A percentile compares a stretch with the other conserved stretches of the same genome.
Conservation (phyloP, 2,888 invertebrate genomes). For the Trileptium ribeirensis region DNA sequence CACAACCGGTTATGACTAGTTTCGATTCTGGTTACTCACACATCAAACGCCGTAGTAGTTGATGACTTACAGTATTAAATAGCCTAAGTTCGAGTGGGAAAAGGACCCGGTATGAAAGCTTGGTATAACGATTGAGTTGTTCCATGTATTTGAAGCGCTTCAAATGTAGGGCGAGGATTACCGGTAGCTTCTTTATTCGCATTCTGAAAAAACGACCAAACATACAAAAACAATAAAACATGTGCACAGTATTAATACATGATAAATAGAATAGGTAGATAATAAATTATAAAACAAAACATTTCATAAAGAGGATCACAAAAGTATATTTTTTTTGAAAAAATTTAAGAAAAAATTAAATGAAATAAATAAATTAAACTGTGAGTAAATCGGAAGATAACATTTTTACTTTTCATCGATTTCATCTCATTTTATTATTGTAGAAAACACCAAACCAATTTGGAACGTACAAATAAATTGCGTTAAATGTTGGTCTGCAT, state of each 20-base stretch:
- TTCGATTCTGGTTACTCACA: too few species aligned
- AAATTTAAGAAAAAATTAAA: conserved; percentile 5
- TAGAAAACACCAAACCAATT: too few species aligned
- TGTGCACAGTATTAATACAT: neutral
- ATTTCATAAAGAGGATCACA: too few species aligned
- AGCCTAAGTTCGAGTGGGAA: conserved; percentile 94
- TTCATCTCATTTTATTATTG: too few species aligned
- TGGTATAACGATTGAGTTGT: conserved; percentile 94
- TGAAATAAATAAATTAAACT: too few species aligned
- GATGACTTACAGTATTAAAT: conserved; percentile 90
- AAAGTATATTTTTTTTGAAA: neutral
- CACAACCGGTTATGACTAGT: too few species aligned
- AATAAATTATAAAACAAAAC: conserved; percentile 25
- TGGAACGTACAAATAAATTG: too few species aligned
- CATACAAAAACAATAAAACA: too few species aligned
- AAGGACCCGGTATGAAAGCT: conserved; percentile 96
- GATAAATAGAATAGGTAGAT: conserved; percentile 14
- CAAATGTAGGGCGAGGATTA: conserved; percentile 91
- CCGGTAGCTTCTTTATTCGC: conserved; percentile 94
- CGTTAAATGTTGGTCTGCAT: too few species aligned
- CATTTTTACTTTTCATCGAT: too few species aligned
- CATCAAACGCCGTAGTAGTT: too few species aligned
- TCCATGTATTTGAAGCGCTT: conserved; percentile 78
- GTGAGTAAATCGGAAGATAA: too few species aligned
- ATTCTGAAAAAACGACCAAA: conserved; percentile 61